phyloP scores from a whole-genome alignment of 2,888 invertebrate genomes.

The Drosophila helvetica region DNA sequence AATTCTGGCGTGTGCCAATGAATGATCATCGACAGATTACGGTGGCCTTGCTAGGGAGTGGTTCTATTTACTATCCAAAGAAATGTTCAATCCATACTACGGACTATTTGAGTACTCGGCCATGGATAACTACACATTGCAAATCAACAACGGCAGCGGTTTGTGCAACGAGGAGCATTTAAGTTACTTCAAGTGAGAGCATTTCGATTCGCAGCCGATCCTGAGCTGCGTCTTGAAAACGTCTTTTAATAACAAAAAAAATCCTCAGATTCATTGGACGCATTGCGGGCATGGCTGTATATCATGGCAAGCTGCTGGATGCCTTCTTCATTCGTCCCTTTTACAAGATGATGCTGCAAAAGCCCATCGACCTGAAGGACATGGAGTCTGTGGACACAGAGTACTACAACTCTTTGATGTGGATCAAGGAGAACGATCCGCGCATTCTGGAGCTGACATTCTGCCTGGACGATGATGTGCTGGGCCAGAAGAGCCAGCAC shows the following conservation, averaged over 20 bases:
- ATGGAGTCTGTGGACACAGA: slow-evolving; percentile 99
- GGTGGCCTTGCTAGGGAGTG: slow-evolving; percentile 98
- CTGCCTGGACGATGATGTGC: slow-evolving; percentile 97
- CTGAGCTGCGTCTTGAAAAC: no score
- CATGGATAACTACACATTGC: slow-evolving; percentile 99
- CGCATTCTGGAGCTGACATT: slow-evolving; percentile 97
- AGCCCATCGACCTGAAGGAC: slow-evolving; percentile 96
- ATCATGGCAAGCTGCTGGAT: slow-evolving; percentile 98
- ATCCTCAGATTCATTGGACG: slow-evolving; percentile 92
- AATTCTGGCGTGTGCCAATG: no score
- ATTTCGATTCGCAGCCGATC: not conserved
- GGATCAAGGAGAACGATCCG: slow-evolving; percentile 95
- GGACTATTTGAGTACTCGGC: slow-evolving; percentile 99
- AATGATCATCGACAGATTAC: slow-evolving; percentile 88
- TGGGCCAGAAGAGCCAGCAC: slow-evolving; percentile 96
- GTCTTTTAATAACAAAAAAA: not conserved
- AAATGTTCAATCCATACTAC: slow-evolving; percentile 99
- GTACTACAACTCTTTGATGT: slow-evolving; percentile 97
- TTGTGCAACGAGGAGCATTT: slow-evolving; percentile 99
- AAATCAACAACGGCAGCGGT: slow-evolving; percentile 99
- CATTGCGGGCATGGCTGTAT: slow-evolving; percentile 99
- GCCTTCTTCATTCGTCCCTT: slow-evolving; percentile 99
- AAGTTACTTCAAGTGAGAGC: slow-evolving; percentile 93
- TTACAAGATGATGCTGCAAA: slow-evolving; percentile 99
- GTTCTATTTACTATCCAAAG: slow-evolving; percentile 99